Percentiles rank a stretch among this genome's conserved stretches.
Evolutionary conservation across 2,797 vertebrate genomes (phyloP).

Genomic region (Triplophysa bombifrons): DNA sequence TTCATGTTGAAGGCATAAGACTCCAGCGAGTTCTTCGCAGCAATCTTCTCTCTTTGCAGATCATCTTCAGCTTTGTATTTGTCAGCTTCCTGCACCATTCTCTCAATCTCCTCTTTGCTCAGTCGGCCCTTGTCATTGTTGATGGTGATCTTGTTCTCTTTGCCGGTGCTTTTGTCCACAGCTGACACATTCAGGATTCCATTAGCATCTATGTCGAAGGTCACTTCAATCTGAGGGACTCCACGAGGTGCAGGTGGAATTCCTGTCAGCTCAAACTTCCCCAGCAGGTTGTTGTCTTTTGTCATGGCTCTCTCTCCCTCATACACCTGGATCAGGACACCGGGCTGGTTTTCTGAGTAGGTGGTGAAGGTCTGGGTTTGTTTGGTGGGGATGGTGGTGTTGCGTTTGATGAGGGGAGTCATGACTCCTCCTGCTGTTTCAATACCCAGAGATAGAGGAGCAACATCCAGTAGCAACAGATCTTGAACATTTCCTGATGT

Average conservation of each 20-base stretch:
- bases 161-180: constrained; percentile 94
- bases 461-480: constrained; percentile 88
- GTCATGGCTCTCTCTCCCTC: constrained; percentile 96
- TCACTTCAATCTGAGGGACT: constrained; percentile 92
- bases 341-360: constrained; percentile 94
- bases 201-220: constrained; percentile 93
- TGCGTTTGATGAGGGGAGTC: constrained; percentile 93
- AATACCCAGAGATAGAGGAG: constrained; percentile 92
- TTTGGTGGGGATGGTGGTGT: constrained; percentile 95
- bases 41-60: constrained; percentile 83
- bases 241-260: constrained; percentile 95
- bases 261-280: constrained; percentile 91
- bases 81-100: constrained; percentile 97
- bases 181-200: constrained; percentile 96
- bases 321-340: constrained; percentile 91
- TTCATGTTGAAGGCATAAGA: constrained; percentile 98
- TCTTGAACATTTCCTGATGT: constrained; percentile 86
- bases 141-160: constrained; percentile 96
- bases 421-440: constrained; percentile 95
- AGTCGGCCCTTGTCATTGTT: constrained; percentile 95
- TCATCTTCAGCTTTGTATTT: constrained; percentile 94
- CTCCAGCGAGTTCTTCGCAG: constrained; percentile 87
- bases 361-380: constrained; percentile 94
- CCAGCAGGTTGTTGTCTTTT: constrained; percentile 89
- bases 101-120: constrained; percentile 96